Evolutionary conservation across 1,140 invertebrate species (phyloP).

Genomic region (Tetramorium alpestre): DNA sequence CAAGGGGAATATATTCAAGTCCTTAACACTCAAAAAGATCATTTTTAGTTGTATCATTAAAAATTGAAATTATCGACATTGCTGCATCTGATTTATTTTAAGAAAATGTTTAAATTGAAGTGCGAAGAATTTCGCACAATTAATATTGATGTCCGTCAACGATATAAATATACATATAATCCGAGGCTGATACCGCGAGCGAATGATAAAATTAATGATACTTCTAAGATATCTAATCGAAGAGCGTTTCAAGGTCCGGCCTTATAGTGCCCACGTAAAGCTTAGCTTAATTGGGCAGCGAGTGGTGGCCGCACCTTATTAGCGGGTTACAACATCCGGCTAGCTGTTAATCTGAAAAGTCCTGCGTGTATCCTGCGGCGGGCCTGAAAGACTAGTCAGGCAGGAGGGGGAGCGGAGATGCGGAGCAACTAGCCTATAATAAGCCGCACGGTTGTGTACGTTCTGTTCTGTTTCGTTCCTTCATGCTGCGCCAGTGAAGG

Average conservation of each 20-base stretch:
- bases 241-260: constrained; percentile 78
- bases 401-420: constrained; percentile 71
- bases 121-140: constrained; percentile 50
- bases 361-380: constrained; percentile 83
- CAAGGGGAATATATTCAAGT: not conserved
- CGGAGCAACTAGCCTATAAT: constrained; percentile 84
- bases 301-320: constrained; percentile 83
- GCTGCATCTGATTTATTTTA: not conserved
- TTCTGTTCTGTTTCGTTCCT: constrained; percentile 84
- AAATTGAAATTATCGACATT: not conserved
- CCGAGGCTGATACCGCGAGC: constrained; percentile 39
- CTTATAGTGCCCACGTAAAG: constrained; percentile 80
- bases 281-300: constrained; percentile 81
- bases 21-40: not conserved
- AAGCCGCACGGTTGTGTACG: constrained; percentile 82
- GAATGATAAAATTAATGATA: constrained; percentile 81
- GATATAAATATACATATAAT: constrained; percentile 55
- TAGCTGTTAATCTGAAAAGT: constrained; percentile 85
- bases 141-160: constrained; percentile 66
- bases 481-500: constrained; percentile 84
- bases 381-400: constrained; percentile 74
- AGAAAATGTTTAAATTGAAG: constrained; percentile 32
- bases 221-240: constrained; percentile 82
- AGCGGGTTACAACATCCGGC: constrained; percentile 83
- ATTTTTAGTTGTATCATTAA: not conserved